A percentile compares a stretch with the other conserved stretches of the same genome.
These are phyloP conservation scores for Hozukius guyotensis DNA, from an alignment of 2,797 vertebrate species.

Conservation along the genomic window DNA sequence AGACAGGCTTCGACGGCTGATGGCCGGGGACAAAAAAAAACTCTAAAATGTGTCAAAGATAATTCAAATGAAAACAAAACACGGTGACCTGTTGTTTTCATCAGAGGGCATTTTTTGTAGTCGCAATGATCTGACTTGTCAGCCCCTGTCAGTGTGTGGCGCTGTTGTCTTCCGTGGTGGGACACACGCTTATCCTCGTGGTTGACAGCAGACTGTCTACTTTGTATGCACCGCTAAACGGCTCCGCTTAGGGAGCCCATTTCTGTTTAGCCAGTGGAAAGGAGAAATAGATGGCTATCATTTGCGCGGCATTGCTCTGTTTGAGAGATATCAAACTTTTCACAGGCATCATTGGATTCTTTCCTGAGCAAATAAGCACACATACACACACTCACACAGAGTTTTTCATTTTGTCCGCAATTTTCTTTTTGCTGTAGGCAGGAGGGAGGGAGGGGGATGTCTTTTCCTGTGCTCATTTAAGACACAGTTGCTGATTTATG, in stretches of 20 bases:
- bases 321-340: conserved; percentile 70
- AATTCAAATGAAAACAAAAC: conserved; percentile 45
- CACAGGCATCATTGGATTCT: conserved; percentile 59
- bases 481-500: conserved; percentile 7
- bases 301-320: conserved; percentile 62
- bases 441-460: background rate
- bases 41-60: conserved; percentile 37
- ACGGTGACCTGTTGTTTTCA: conserved; percentile 29
- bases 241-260: conserved; percentile 65
- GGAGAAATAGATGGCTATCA: conserved; percentile 70
- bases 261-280: conserved; percentile 76
- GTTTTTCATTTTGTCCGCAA: conserved; percentile 43
- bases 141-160: conserved; percentile 55
- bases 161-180: conserved; percentile 46
- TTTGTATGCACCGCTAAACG: conserved; percentile 69
- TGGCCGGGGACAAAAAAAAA: background rate
- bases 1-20: conserved; percentile 19
- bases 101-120: conserved; percentile 37
- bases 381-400: background rate
- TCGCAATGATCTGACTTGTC: conserved; percentile 33
- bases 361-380: conserved; percentile 51
- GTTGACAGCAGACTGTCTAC: conserved; percentile 56
- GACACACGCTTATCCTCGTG: conserved; percentile 65
- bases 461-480: conserved; percentile 20
- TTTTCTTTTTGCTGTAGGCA: conserved; percentile 23